Evolutionary conservation across 2,113 vertebrate species (phyloP).

Genomic region (Eulacestoma nigropectus): DNA sequence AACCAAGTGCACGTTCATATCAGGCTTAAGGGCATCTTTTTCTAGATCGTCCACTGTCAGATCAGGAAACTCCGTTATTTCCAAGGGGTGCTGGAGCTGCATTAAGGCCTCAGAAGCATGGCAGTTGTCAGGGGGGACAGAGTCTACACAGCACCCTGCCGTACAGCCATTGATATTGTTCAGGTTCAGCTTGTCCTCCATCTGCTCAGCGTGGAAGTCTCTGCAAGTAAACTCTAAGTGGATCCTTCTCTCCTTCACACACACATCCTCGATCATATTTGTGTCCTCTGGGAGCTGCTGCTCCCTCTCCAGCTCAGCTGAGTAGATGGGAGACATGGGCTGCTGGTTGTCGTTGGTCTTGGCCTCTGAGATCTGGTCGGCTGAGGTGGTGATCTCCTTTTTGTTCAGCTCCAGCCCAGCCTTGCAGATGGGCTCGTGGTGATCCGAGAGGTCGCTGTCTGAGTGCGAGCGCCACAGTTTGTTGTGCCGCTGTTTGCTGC

Average conservation of each 20-base stretch:
- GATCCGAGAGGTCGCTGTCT: constrained; percentile 89
- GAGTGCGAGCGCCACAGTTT: constrained; percentile 97
- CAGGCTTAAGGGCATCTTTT: constrained; percentile 75
- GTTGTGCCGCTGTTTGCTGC: constrained; percentile 95
- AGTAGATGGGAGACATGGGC: constrained; percentile 57
- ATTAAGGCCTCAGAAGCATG: constrained; percentile 69
- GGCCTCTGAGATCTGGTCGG: constrained; percentile 81
- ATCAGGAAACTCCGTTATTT: constrained; percentile 62
- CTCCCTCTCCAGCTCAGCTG: constrained; percentile 30
- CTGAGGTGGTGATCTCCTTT: constrained; percentile 80
- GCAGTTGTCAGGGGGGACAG: constrained; percentile 71
- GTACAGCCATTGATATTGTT: constrained; percentile 77
- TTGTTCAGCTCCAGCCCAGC: constrained; percentile 82
- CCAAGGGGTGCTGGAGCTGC: constrained; percentile 62
- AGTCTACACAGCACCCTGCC: constrained; percentile 63
- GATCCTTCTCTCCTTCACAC: constrained; percentile 67
- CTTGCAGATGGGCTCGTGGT: constrained; percentile 76
- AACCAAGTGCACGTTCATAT: constrained; percentile 71
- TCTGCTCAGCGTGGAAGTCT: constrained; percentile 68
- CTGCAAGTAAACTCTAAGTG: constrained; percentile 70
- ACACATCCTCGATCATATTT: constrained; percentile 11
- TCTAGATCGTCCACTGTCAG: constrained; percentile 74
- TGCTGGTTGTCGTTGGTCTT: constrained; percentile 72
- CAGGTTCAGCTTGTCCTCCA: constrained; percentile 79
- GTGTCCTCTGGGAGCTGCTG: constrained; percentile 52